Conservation (phyloP, 2,797 vertebrate genomes). For the Heliangelus exortis region DNA sequence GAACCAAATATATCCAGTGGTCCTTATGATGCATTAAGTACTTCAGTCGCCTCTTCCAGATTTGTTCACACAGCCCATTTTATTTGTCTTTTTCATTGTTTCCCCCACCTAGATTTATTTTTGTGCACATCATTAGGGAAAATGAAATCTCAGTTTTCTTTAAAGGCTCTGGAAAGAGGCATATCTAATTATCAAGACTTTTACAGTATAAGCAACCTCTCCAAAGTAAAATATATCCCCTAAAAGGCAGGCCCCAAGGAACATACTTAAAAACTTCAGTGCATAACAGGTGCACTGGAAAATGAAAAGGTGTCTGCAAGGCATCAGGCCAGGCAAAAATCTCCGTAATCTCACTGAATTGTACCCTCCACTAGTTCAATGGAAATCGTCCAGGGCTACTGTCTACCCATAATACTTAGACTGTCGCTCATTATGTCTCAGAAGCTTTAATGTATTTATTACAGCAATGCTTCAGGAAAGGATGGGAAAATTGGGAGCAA, state of each 20-base stretch:
- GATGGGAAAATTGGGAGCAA: not conserved
- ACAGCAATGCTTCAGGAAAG: not conserved
- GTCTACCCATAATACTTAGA: not conserved
- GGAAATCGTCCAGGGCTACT: not conserved
- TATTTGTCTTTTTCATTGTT: not conserved
- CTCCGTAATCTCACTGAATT: not conserved
- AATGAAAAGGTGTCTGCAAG: slow-evolving; percentile 16
- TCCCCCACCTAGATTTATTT: not conserved
- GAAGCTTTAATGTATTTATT: not conserved
- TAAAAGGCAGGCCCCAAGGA: not conserved
- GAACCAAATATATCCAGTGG: not conserved
- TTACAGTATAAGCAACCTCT: not conserved
- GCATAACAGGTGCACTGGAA: not conserved
- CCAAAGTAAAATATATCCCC: not conserved
- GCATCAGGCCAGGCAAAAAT: not conserved
- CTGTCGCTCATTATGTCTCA: not conserved
- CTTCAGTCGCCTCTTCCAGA: not conserved
- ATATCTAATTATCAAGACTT: not conserved
- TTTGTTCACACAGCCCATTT: not conserved
- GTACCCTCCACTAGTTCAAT: not conserved
- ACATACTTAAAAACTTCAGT: not conserved
- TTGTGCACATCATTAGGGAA: slow-evolving; percentile 24
- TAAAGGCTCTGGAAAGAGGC: not conserved
- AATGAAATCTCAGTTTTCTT: slow-evolving; percentile 19
- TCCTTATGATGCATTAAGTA: not conserved